Evolutionary conservation across 2,113 vertebrate genomes (phyloP).

Genomic region (Rhinoderma darwinii): DNA sequence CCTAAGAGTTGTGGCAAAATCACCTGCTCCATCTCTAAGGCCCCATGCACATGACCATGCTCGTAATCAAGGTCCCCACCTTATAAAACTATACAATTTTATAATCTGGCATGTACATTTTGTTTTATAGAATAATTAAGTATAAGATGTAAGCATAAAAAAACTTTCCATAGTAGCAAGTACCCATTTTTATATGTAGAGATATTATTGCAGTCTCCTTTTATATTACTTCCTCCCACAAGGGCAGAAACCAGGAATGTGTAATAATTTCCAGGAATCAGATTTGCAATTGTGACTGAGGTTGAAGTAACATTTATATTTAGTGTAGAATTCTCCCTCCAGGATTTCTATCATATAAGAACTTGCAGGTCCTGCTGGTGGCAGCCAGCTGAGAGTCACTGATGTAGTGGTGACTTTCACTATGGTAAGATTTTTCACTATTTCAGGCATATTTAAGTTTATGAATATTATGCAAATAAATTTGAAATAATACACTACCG

Average conservation of each 20-base stretch:
- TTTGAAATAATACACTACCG: too few relatives aligned
- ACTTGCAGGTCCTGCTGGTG: constrained; percentile 2
- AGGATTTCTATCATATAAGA: constrained; percentile 4
- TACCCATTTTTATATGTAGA: not conserved
- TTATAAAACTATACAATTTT: too few relatives aligned
- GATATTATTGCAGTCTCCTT: not conserved
- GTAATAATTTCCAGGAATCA: constrained; percentile 31
- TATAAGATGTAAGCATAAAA: too few relatives aligned
- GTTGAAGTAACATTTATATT: not conserved
- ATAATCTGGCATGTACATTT: too few relatives aligned
- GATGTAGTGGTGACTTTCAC: not conserved
- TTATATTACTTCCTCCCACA: not conserved
- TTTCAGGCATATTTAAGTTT: not conserved
- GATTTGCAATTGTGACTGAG: not conserved
- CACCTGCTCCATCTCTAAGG: too few relatives aligned
- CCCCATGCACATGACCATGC: too few relatives aligned
- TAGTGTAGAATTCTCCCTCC: not conserved
- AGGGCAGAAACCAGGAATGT: not conserved
- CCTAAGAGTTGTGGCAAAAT: too few relatives aligned
- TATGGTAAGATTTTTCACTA: not conserved
- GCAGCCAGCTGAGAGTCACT: constrained; percentile 18
- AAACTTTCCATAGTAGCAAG: not conserved
- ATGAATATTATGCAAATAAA: too few relatives aligned
- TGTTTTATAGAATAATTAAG: too few relatives aligned
- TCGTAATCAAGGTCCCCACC: too few relatives aligned